Conservation (phyloP, 2,797 vertebrate genomes). For the Parambassis ranga region DNA sequence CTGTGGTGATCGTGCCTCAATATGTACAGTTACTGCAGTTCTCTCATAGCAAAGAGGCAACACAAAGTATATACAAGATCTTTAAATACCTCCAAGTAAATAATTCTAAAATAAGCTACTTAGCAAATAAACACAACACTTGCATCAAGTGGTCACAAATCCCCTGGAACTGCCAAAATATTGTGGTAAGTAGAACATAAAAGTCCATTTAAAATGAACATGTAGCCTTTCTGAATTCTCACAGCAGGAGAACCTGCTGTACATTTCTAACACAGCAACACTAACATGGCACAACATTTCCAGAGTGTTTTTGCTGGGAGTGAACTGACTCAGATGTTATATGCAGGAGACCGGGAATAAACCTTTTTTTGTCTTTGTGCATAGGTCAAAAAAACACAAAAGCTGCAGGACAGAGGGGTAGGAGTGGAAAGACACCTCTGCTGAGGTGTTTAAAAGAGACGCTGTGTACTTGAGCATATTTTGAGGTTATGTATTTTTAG, state of each 20-base stretch:
- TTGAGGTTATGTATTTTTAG: neutral
- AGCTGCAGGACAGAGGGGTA: constrained; percentile 12
- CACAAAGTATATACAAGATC: neutral
- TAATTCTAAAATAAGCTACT: neutral
- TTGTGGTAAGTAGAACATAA: neutral
- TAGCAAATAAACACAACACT: neutral
- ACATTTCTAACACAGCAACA: neutral
- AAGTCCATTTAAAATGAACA: neutral
- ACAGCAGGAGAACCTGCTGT: neutral
- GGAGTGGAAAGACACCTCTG: constrained; percentile 6
- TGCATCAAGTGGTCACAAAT: neutral
- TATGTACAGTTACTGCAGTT: too few species aligned
- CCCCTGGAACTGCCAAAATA: neutral
- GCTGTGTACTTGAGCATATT: neutral
- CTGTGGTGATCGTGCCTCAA: too few species aligned
- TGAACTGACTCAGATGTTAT: constrained; percentile 41
- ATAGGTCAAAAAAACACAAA: constrained; percentile 31
- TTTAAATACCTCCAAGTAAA: neutral
- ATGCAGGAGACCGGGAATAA: constrained; percentile 21
- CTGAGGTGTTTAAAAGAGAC: constrained; percentile 10
- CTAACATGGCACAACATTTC: constrained; percentile 19
- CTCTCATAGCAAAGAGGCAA: too few species aligned
- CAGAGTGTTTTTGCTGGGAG: constrained; percentile 27
- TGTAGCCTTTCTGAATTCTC: neutral
- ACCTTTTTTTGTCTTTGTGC: constrained; percentile 23